phyloP scores from a whole-genome alignment of 2,888 invertebrate genomes.

The Eupeodes luniger region DNA sequence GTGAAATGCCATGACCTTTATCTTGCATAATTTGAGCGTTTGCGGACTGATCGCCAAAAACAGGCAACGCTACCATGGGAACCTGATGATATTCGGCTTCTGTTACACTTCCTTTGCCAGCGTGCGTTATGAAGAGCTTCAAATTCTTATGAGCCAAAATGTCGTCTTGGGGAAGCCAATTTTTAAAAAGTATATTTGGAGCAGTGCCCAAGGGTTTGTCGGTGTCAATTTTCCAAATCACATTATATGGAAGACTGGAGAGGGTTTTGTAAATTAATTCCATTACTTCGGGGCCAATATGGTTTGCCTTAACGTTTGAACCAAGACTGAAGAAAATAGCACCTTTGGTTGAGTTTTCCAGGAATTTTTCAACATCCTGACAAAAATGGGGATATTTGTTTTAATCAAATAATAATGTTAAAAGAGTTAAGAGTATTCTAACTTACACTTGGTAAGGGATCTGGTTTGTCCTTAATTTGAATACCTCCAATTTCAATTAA shows the following conservation, averaged over 20 bases:
- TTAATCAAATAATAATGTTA: background rate
- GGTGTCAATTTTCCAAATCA: slow-evolving; percentile 87
- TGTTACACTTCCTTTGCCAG: slow-evolving; percentile 89
- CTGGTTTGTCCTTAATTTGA: slow-evolving; percentile 75
- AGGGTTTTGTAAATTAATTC: slow-evolving; percentile 86
- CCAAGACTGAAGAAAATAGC: slow-evolving; percentile 83
- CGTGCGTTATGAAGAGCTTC: slow-evolving; percentile 81
- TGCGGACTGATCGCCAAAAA: slow-evolving; percentile 91
- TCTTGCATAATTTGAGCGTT: slow-evolving; percentile 88
- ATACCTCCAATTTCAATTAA: slow-evolving; percentile 78
- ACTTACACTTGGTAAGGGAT: slow-evolving; percentile 76
- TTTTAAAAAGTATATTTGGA: slow-evolving; percentile 80
- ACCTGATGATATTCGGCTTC: slow-evolving; percentile 91
- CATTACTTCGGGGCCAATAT: slow-evolving; percentile 84
- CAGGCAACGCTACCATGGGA: slow-evolving; percentile 89
- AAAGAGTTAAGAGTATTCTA: background rate
- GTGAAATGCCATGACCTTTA: slow-evolving; percentile 84
- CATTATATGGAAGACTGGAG: slow-evolving; percentile 85
- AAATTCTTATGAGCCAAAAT: slow-evolving; percentile 90
- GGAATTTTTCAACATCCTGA: slow-evolving; percentile 78
- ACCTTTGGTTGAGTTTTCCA: slow-evolving; percentile 81
- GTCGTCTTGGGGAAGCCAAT: slow-evolving; percentile 87
- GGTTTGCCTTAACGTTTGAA: slow-evolving; percentile 79
- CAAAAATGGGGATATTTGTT: background rate
- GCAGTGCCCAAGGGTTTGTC: slow-evolving; percentile 77